Conservation (phyloP, 2,797 vertebrate species). For the Coccyzus lansbergi region DNA sequence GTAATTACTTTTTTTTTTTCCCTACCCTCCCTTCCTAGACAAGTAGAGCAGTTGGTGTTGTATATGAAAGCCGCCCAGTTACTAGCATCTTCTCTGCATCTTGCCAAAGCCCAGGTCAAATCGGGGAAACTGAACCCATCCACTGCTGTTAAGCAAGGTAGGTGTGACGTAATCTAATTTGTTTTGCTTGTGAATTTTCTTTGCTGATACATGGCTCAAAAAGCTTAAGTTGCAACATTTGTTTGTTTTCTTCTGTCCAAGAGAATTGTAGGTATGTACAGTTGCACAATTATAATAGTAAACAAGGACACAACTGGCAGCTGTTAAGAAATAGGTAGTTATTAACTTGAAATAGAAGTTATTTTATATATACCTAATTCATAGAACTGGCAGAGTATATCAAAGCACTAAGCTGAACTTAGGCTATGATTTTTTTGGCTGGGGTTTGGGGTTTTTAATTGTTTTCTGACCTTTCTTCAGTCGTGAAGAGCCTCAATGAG, state of each 20-base stretch:
- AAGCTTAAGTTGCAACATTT: background rate
- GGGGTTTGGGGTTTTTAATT: background rate
- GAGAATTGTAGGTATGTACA: background rate
- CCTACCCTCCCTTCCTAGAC: constrained; percentile 70
- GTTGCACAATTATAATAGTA: background rate
- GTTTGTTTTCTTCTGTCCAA: background rate
- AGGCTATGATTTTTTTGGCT: background rate
- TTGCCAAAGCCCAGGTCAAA: constrained; percentile 96
- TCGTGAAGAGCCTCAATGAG: constrained; percentile 94
- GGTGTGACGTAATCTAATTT: background rate
- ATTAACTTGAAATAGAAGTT: background rate
- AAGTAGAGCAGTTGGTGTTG: constrained; percentile 95
- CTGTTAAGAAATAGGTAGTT: background rate
- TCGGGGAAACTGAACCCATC: constrained; percentile 95
- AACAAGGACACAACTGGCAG: background rate
- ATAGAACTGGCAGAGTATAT: background rate
- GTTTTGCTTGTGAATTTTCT: background rate
- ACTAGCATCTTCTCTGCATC: constrained; percentile 92
- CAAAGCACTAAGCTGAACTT: background rate
- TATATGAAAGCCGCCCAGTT: constrained; percentile 97
- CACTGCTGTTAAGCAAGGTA: constrained; percentile 94
- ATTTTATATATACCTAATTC: background rate
- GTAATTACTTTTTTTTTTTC: background rate
- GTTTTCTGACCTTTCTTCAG: constrained; percentile 69
- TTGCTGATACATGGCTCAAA: background rate